Evolutionary conservation across 2,888 invertebrate species (phyloP).

Genomic region (Ormyrus thymus): DNA sequence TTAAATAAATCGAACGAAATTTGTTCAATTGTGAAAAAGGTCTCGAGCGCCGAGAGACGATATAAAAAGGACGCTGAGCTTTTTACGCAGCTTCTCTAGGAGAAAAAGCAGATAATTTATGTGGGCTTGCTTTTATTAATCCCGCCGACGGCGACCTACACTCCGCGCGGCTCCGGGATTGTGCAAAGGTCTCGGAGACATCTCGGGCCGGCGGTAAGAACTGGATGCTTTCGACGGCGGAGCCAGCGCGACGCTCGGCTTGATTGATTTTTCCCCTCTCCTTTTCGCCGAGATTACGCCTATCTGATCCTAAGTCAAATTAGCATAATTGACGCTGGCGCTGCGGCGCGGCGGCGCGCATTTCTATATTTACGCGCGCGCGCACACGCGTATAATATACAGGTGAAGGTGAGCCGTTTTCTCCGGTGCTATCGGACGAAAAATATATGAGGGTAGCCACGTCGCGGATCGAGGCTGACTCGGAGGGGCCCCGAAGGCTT

Average conservation of each 20-base stretch:
- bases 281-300: conserved; percentile 14
- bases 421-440: conserved; percentile 27
- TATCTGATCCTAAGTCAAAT: conserved; percentile 45
- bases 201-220: conserved; percentile 6
- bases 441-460: conserved; percentile 36
- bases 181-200: too few relatives aligned
- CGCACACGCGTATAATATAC: conserved; percentile 24
- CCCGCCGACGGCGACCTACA: too few relatives aligned
- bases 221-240: neutral
- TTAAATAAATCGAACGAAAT: too few relatives aligned
- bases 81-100: neutral
- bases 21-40: too few relatives aligned
- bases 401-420: conserved; percentile 52
- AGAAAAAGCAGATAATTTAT: neutral
- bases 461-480: neutral
- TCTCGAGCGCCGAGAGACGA: too few relatives aligned
- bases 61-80: neutral
- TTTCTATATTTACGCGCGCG: conserved; percentile 25
- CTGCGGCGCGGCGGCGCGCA: neutral
- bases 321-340: conserved; percentile 37
- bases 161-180: too few relatives aligned
- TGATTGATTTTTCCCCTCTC: conserved; percentile 34
- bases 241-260: neutral
- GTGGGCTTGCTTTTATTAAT: too few relatives aligned
- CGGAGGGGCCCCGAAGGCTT: neutral